A percentile compares a stretch with the other conserved stretches of the same genome.
Conservation (phyloP, 2,797 vertebrate genomes). For the Vultur gryphus region DNA sequence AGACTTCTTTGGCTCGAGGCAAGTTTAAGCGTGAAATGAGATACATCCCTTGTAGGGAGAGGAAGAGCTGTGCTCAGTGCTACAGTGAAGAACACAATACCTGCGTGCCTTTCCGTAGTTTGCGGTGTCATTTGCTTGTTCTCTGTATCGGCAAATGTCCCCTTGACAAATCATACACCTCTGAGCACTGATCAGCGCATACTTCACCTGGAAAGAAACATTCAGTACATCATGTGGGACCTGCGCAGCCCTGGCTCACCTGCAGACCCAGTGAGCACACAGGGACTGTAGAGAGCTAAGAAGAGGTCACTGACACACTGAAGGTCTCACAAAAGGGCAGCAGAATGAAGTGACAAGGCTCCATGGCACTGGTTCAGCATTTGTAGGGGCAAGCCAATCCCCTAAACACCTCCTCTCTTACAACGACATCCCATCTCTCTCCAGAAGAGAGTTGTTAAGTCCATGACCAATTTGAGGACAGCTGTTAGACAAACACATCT, state of each 20-base stretch:
- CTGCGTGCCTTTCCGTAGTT: constrained; percentile 98
- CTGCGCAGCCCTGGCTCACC: not conserved
- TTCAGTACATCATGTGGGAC: not conserved
- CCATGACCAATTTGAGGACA: not conserved
- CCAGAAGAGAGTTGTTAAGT: not conserved
- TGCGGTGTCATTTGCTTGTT: constrained; percentile 91
- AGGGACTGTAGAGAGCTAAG: not conserved
- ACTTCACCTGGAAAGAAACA: constrained; percentile 86
- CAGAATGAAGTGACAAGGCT: not conserved
- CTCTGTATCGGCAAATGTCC: constrained; percentile 94
- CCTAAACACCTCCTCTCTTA: not conserved
- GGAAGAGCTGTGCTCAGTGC: not conserved
- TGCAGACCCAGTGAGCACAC: not conserved
- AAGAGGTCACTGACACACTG: not conserved
- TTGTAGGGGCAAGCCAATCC: not conserved
- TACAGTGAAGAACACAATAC: constrained; percentile 61
- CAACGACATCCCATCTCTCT: not conserved
- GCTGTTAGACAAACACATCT: not conserved
- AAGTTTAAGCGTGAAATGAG: not conserved
- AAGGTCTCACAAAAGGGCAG: not conserved
- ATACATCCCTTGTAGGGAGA: not conserved
- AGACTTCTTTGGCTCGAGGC: not conserved
- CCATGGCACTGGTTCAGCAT: not conserved
- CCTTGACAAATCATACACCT: constrained; percentile 97
- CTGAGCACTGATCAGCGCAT: constrained; percentile 95